Evolutionary conservation across 37 sponge, comb jelly and placozoan species (phyloP), one percentile per base, ranked within the genome.

Genomic region (Trichoplax adhaerens): DNA sequence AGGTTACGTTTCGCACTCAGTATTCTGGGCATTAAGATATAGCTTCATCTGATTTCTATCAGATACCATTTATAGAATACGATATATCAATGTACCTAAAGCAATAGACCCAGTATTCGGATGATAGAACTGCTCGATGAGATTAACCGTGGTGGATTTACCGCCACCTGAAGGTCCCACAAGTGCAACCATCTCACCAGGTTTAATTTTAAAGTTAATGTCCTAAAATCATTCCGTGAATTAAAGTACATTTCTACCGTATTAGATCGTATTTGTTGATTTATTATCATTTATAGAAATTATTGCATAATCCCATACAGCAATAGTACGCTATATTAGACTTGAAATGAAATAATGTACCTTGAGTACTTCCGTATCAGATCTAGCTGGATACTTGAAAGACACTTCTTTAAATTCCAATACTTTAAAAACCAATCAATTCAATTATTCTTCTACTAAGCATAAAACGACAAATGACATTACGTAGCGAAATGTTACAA

Each of bases 131-230:
- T 77, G 79, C 65, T 89, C 90, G 55, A 89, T 85, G 10, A 89
- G 83, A 8, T 77, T 85, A 55, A 89, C 90, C 4, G 82, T 72
- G 7, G 90, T 89, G 5, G 86, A 82, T 73, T 89, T 89, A 5
- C 90, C 90, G 52, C 90, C 90, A 51, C 90, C 90, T 53, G 85
- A 85, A 3, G 86, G 83, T 2, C 90, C 90, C 50, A 89, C 90
- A 65, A 89, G 74, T n/a, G 90, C 90, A 53, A 89, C 90, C 75
- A 89, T 82, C 49, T 84, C 74, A 1, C 90, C 90, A 1, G 83
- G 86, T 3, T 67, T 55, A 46, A 89, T 86, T 2, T 59, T 29
- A 48, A 89, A 82, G 56, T 76, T 74, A 0, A 89, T 63, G 62
- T 77, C 80, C 88, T 87, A 60, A 60, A 60, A 12, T n/a, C 62